Base-by-base conservation (phyloP, 2,113 vertebrate species). In the Salminus brasiliensis region DNA sequence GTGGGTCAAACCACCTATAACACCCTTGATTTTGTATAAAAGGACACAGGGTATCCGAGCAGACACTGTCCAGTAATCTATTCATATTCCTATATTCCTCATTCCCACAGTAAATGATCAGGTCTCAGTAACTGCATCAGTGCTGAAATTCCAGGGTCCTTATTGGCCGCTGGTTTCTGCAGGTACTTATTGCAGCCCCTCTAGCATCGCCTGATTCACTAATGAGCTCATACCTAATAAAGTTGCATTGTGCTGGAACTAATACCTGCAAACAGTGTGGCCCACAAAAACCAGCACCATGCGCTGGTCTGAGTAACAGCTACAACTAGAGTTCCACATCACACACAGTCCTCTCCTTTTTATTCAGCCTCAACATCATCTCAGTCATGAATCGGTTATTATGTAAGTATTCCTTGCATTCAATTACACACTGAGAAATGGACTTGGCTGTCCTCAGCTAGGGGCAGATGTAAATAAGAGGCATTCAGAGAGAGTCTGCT, bases 371-470 rank as follows among this genome's bases (percentile, higher is more conserved):
- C 47, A 43, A 39, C 29, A 57, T 55, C 32, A 21, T 63, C 53
- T 53, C 29, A 76, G 53, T 39, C 55, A 49, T 47, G 57, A 70
- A 62, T 49, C 11, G 21, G 4, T 47, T 43, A 74, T 60, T 63
- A 53, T 72, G 68, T 53, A 57, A 71, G 57, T 32, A 29, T 76
- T 76, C 34, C 72, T 81, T 71, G 47, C 21, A 41, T 45, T 76
- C 43, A 63, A 53, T 81, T 59, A 60, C 78, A 60, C 43, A 53
- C 53, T 43, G 41, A 27, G 41, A 70, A 53, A 29, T 41, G 53
- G 25, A 13, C 52, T 34, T 75, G 63, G 27, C 62, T 41, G 47
- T 29, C 52, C 30, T 32, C 23, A 5, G 53, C 49, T 67, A 55
- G 30, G 25, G 68, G 18, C 60, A 70, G 55, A 62, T 76, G 49